Base-by-base conservation (phyloP, 1,140 invertebrate species). In the Diplogasteroides magnus region DNA sequence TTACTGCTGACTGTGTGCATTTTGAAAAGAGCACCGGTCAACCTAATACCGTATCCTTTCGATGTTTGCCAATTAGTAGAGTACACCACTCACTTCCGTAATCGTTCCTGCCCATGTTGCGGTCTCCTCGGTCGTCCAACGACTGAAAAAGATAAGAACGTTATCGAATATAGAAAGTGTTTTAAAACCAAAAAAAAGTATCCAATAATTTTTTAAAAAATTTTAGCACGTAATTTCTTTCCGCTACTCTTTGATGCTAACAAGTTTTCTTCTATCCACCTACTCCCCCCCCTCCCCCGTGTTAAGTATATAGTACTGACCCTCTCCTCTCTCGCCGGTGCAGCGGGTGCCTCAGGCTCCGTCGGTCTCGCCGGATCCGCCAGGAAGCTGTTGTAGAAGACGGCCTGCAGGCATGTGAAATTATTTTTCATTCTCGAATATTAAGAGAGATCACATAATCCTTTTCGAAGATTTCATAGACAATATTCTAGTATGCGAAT, bases 341-440 rank as follows among this genome's bases (percentile, higher is more conserved):
- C 6, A 68, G 74, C 76, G 73, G 67, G 59, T 76, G 64, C 61
- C 71, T 97, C 94, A 2, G 93, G 90, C 70, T 97, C 86, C 80
- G 93, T 91, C 0, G 96, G 95, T 68, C 96, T 87, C 82, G 96
- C 95, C 0, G 93, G 90, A 86, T 99, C 96, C 57, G 89, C 87
- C 69, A 99, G 86, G 85, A 97, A 99, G 83, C 96, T 97, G 84
- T 99, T 99, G 85, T 97, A 98, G 84, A 94, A 98, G 71, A 93
- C 88, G 59, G 93, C 87, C 86, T 78, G 14, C n/a, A 78, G 76
- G n/a, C 37, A 48, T 6, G 37, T 6, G 37, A 19, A 48, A 19
- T 11, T 48, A 11, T 11, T 19, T 11, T 6, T 48, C 37, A 48
- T 48, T 48, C 37, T n/a, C n/a, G n/a, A n/a, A n/a, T n/a, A 64